These are phyloP conservation scores for Noctua comes DNA, from an alignment of 2,888 invertebrate genomes.

Conservation along the genomic window DNA sequence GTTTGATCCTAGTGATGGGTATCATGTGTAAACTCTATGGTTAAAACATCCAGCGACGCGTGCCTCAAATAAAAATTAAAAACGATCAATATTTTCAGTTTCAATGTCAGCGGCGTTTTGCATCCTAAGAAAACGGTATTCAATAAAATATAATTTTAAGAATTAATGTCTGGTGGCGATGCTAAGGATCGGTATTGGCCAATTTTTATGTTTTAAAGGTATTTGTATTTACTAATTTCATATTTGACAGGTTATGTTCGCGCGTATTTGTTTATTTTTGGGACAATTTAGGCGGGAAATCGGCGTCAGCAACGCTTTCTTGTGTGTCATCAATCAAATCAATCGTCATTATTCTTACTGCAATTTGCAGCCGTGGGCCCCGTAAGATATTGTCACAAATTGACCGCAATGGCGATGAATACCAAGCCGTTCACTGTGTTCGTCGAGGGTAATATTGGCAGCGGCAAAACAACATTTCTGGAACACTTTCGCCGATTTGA, in stretches of 20 bases:
- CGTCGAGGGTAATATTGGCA: conserved; percentile 97
- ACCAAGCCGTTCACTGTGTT: conserved; percentile 94
- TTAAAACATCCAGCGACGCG: conserved; percentile 19
- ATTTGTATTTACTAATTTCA: conserved; percentile 71
- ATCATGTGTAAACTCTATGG: background rate
- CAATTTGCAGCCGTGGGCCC: conserved; percentile 63
- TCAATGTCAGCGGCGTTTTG: conserved; percentile 16
- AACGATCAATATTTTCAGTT: conserved; percentile 37
- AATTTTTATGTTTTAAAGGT: conserved; percentile 75
- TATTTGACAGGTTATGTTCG: conserved; percentile 74
- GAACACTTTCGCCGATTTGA: conserved; percentile 94
- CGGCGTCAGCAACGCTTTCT: conserved; percentile 21
- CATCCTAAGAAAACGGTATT: background rate
- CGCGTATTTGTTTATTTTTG: conserved; percentile 78
- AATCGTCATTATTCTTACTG: conserved; percentile 4
- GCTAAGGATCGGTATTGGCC: conserved; percentile 58
- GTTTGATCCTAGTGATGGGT: background rate
- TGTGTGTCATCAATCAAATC: conserved; percentile 18
- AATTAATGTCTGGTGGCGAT: conserved; percentile 65
- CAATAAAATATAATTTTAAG: conserved; percentile 32
- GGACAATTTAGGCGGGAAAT: conserved; percentile 82
- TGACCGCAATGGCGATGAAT: conserved; percentile 76
- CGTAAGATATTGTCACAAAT: conserved; percentile 72
- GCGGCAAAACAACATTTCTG: conserved; percentile 97
- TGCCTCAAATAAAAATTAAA: background rate